Percentiles rank a stretch among this genome's conserved stretches.
phyloP scores from a whole-genome alignment of 2,888 invertebrate species.

The Chesias legatella region DNA sequence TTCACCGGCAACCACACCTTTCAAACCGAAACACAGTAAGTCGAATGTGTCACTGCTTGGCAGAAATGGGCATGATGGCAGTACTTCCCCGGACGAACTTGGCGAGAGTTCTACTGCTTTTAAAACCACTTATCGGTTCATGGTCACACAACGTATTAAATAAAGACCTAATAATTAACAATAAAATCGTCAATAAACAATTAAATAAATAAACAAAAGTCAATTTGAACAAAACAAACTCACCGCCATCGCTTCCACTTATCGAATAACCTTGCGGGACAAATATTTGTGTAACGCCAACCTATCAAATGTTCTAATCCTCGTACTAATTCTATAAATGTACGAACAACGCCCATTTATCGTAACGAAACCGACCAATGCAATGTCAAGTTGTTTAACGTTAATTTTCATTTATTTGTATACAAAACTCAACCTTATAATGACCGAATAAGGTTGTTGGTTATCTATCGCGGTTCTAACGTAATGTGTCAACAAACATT shows the following conservation, averaged over 20 bases:
- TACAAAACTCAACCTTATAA: constrained; percentile 36
- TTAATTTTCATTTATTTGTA: constrained; percentile 8
- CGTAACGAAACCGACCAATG: constrained; percentile 73
- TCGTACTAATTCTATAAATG: constrained; percentile 52
- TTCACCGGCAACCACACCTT: too few relatives aligned
- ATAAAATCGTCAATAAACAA: background rate
- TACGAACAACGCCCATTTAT: constrained; percentile 69
- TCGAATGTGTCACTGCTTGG: too few relatives aligned
- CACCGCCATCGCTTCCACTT: constrained; percentile 2
- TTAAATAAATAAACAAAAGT: background rate
- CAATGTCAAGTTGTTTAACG: constrained; percentile 55
- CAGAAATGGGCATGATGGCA: too few relatives aligned
- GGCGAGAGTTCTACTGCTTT: too few relatives aligned
- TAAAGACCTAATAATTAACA: background rate
- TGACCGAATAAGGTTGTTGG: constrained; percentile 27
- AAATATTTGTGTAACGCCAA: constrained; percentile 19
- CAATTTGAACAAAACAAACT: constrained; percentile 4
- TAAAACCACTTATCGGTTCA: too few relatives aligned
- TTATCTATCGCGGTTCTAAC: constrained; percentile 22
- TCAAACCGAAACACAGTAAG: too few relatives aligned
- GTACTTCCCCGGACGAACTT: too few relatives aligned
- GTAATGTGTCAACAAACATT: constrained; percentile 44
- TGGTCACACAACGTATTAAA: too few relatives aligned
- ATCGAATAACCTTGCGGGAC: constrained; percentile 5
- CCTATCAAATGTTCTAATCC: constrained; percentile 22